Conservation (phyloP, 2,888 invertebrate species). For the Polymixis lichenea region DNA sequence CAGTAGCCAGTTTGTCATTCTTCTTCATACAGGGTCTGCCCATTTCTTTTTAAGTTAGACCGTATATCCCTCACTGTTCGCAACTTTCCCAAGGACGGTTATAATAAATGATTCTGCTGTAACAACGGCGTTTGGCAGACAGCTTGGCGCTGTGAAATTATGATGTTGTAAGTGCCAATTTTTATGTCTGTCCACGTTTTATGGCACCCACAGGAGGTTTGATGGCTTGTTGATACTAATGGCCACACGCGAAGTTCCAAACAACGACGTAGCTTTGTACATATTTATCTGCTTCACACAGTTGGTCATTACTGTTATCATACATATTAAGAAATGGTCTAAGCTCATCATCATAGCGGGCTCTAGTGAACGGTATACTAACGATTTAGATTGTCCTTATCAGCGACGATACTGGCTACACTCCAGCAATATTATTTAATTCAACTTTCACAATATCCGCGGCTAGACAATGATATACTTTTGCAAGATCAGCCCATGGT, state of each 20-base stretch:
- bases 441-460: neutral
- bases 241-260: neutral
- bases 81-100: neutral
- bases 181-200: constrained; percentile 44
- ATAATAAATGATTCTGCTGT: constrained; percentile 10
- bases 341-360: neutral
- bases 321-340: neutral
- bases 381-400: neutral
- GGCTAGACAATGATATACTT: too few relatives aligned
- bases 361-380: neutral
- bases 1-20: neutral
- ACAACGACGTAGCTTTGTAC: neutral
- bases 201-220: constrained; percentile 21
- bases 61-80: constrained; percentile 6
- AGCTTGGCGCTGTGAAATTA: constrained; percentile 39
- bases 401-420: neutral
- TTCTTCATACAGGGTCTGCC: neutral
- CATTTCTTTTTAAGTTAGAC: neutral
- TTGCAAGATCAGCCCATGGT: neutral
- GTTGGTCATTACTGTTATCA: neutral
- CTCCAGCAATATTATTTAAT: neutral
- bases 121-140: constrained; percentile 36
- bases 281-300: constrained; percentile 4
- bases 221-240: constrained; percentile 7
- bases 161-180: constrained; percentile 39